Evolutionary conservation across 2,113 vertebrate genomes (phyloP).

Genomic region (Mastomys coucha): DNA sequence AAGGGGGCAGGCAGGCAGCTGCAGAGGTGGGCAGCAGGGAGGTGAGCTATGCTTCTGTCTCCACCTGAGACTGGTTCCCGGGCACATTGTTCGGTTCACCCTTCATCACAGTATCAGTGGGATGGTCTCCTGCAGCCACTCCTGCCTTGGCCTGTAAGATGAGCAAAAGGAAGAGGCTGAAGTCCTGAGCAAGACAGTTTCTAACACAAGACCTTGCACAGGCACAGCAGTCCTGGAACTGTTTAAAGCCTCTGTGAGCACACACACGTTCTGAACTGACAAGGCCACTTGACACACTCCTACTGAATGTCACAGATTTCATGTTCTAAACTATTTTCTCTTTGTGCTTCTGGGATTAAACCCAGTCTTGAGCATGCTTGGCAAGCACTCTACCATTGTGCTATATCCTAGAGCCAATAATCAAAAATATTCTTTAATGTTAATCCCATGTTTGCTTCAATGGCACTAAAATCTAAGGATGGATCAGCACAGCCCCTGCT

Average conservation of each 20-base stretch:
- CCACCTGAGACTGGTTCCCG: slow-evolving; percentile 83
- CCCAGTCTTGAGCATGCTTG: too few species aligned
- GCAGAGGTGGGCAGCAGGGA: slow-evolving; percentile 39
- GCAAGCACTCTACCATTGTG: not conserved
- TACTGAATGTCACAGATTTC: not conserved
- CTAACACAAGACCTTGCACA: not conserved
- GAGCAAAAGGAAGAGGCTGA: not conserved
- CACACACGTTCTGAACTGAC: too few species aligned
- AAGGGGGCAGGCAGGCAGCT: slow-evolving; percentile 54
- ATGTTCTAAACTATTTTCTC: not conserved
- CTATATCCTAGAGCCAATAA: not conserved
- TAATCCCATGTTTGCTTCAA: not conserved
- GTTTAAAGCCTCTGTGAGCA: not conserved
- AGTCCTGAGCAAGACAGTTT: not conserved
- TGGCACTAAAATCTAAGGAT: not conserved
- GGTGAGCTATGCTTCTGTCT: slow-evolving; percentile 85
- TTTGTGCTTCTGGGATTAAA: not conserved
- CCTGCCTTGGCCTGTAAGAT: slow-evolving; percentile 78
- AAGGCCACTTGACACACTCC: not conserved
- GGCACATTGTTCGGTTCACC: slow-evolving; percentile 79
- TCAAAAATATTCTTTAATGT: not conserved
- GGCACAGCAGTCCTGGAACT: not conserved
- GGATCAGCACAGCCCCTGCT: too few species aligned
- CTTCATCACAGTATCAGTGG: slow-evolving; percentile 84
- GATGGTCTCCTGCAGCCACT: slow-evolving; percentile 69